A percentile compares a stretch with the other conserved stretches of the same genome.
Conservation (phyloP, 2,797 vertebrate species). For the Pangasius krempfi region DNA sequence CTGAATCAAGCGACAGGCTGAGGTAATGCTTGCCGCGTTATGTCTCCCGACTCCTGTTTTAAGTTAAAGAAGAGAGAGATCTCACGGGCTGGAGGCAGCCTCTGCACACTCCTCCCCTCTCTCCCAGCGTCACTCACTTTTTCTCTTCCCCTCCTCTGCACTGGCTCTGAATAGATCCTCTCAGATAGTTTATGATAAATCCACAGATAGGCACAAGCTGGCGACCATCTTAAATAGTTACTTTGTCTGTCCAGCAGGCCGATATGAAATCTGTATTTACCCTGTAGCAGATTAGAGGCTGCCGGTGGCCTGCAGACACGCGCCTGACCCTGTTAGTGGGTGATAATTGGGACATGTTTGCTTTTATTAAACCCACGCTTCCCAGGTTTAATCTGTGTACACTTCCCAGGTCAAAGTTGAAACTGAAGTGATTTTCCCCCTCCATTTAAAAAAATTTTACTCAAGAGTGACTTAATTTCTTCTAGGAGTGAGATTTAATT, state of each 20-base stretch:
- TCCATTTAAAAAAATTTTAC: constrained; percentile 19
- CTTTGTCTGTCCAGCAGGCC: constrained; percentile 60
- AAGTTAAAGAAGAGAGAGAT: constrained; percentile 68
- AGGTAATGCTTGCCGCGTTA: constrained; percentile 79
- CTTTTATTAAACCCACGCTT: constrained; percentile 74
- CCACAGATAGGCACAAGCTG: constrained; percentile 66
- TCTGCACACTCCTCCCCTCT: constrained; percentile 66
- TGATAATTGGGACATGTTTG: constrained; percentile 75
- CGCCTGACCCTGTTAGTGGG: constrained; percentile 64
- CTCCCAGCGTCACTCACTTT: constrained; percentile 51
- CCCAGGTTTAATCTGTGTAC: constrained; percentile 70
- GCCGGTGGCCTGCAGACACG: constrained; percentile 67
- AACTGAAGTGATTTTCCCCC: constrained; percentile 44
- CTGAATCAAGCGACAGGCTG: constrained; percentile 84
- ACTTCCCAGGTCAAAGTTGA: constrained; percentile 74
- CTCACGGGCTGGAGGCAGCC: constrained; percentile 71
- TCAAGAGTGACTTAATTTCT: constrained; percentile 59
- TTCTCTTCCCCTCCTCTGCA: constrained; percentile 67
- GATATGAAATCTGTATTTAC: constrained; percentile 75
- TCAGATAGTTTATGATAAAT: constrained; percentile 78
- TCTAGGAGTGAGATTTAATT: constrained; percentile 66
- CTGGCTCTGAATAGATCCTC: constrained; percentile 75
- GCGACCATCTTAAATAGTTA: constrained; percentile 62
- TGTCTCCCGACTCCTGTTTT: constrained; percentile 86
- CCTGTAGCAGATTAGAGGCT: constrained; percentile 70